A percentile compares a stretch with the other conserved stretches of the same genome.
These are phyloP conservation scores for Galerucella pusilla DNA, from an alignment of 2,888 invertebrate species.

Conservation along the genomic window DNA sequence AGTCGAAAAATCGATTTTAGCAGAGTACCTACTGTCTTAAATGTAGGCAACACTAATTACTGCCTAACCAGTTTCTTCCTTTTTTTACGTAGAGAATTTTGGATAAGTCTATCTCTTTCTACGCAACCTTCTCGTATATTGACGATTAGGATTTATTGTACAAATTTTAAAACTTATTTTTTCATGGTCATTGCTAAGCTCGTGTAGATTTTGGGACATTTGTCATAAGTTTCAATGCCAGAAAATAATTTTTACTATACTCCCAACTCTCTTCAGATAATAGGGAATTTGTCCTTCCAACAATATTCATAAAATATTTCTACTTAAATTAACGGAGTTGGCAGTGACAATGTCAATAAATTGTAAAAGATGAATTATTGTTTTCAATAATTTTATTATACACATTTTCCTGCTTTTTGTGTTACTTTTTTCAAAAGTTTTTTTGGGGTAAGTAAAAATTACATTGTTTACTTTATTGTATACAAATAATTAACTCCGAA, in stretches of 20 bases:
- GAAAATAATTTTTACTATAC: neutral
- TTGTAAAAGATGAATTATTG: slow-evolving; percentile 4
- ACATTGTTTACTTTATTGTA: slow-evolving; percentile 16
- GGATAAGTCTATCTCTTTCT: too few species aligned
- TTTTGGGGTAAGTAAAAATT: slow-evolving; percentile 38
- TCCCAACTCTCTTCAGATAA: too few species aligned
- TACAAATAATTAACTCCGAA: neutral
- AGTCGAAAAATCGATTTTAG: too few species aligned
- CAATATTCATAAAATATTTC: slow-evolving; percentile 7
- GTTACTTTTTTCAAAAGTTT: slow-evolving; percentile 41
- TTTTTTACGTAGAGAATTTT: too few species aligned
- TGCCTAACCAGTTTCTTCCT: too few species aligned
- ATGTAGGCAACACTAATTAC: too few species aligned
- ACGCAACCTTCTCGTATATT: too few species aligned
- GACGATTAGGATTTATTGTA: too few species aligned
- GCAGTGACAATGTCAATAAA: slow-evolving; percentile 43
- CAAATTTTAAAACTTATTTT: too few species aligned
- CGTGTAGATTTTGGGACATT: neutral
- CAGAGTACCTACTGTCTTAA: too few species aligned
- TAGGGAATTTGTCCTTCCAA: neutral
- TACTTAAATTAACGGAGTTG: slow-evolving; percentile 24
- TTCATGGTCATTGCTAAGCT: neutral
- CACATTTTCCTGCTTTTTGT: slow-evolving; percentile 39
- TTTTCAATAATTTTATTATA: slow-evolving; percentile 34
- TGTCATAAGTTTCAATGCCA: neutral